Conservation (phyloP, 2,888 invertebrate genomes). For the Cheilosia soror region DNA sequence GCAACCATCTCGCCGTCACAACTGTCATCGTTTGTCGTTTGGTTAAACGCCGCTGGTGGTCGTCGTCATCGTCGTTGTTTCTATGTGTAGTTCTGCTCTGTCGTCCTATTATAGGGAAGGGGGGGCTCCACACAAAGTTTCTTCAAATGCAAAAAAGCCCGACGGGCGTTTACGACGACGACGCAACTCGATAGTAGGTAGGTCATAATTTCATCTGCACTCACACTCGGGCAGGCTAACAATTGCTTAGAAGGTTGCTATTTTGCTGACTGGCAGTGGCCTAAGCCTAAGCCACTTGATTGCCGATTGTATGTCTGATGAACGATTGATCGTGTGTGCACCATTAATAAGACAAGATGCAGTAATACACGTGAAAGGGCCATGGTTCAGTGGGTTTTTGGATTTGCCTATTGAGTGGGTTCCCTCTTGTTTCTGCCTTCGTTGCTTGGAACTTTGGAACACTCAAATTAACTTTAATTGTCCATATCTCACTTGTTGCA, state of each 20-base stretch:
- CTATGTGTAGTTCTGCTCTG: constrained; percentile 26
- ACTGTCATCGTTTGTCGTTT: constrained; percentile 71
- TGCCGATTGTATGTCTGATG: constrained; percentile 65
- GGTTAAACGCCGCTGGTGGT: constrained; percentile 69
- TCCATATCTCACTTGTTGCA: constrained; percentile 60
- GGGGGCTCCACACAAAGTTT: constrained; percentile 6
- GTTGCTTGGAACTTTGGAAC: neutral
- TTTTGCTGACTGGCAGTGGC: constrained; percentile 15
- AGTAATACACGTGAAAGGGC: constrained; percentile 55
- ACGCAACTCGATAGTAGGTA: constrained; percentile 33
- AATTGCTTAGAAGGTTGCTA: constrained; percentile 13
- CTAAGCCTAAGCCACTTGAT: constrained; percentile 28
- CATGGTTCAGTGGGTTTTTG: constrained; percentile 63
- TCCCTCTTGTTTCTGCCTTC: neutral
- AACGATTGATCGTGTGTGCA: constrained; percentile 59
- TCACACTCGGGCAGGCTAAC: neutral
- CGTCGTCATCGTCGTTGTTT: constrained; percentile 33
- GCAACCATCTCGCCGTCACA: constrained; percentile 48
- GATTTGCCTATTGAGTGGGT: constrained; percentile 67
- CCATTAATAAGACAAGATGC: constrained; percentile 52
- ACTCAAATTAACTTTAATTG: constrained; percentile 64
- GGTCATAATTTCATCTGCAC: constrained; percentile 47
- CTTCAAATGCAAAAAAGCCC: constrained; percentile 29
- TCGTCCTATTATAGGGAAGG: constrained; percentile 31
- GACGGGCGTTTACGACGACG: neutral